Evolutionary conservation across 2,113 vertebrate species (phyloP).

Genomic region (Origma solitaria): DNA sequence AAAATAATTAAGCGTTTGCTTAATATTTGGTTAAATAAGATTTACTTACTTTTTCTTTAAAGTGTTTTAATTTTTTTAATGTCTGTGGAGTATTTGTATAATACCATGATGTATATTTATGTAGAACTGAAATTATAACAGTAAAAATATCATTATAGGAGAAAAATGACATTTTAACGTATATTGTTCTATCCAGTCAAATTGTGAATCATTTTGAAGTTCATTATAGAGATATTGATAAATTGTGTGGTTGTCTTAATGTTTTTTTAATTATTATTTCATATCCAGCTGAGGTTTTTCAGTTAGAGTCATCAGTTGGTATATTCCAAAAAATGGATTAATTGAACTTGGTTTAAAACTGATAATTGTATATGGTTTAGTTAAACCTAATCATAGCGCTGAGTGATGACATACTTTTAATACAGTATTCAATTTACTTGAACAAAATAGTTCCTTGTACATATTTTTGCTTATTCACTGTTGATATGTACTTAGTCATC

Average conservation of each 20-base stretch:
- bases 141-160: conserved; percentile 78
- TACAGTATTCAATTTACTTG: conserved; percentile 92
- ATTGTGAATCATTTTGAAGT: conserved; percentile 95
- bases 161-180: conserved; percentile 76
- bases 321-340: conserved; percentile 78
- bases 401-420: conserved; percentile 92
- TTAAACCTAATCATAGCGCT: conserved; percentile 83
- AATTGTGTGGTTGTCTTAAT: conserved; percentile 96
- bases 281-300: conserved; percentile 80
- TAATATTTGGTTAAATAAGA: conserved; percentile 75
- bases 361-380: conserved; percentile 82
- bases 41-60: conserved; percentile 79
- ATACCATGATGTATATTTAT: conserved; percentile 82
- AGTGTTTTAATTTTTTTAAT: conserved; percentile 81
- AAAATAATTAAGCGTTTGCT: conserved; percentile 71
- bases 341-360: conserved; percentile 81
- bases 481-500: conserved; percentile 92
- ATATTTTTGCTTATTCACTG: conserved; percentile 98
- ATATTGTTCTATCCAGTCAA: conserved; percentile 84
- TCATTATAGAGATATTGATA: conserved; percentile 96
- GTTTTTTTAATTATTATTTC: conserved; percentile 95
- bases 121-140: conserved; percentile 80
- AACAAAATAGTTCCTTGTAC: conserved; percentile 87
- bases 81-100: conserved; percentile 84
- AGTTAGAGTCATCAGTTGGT: conserved; percentile 77